Percentiles rank a stretch among this genome's conserved stretches.
Conservation (phyloP, 1,140 invertebrate species). For the Drosophila kikkawai region DNA sequence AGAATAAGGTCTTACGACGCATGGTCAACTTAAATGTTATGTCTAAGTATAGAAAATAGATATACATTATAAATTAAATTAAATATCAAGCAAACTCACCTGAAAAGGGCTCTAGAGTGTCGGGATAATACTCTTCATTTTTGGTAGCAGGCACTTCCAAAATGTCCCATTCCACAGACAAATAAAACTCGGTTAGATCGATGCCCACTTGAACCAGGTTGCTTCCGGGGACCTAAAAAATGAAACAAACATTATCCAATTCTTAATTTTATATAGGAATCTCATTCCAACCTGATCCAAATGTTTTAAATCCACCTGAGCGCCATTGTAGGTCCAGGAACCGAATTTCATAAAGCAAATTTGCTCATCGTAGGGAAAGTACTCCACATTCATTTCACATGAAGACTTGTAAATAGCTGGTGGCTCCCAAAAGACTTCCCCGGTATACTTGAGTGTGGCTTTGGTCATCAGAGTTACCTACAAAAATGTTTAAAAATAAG, state of each 20-base stretch:
- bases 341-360: conserved; percentile 98
- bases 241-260: neutral
- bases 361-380: conserved; percentile 97
- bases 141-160: conserved; percentile 93
- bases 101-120: conserved; percentile 92
- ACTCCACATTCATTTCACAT: conserved; percentile 98
- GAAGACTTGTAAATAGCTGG: conserved; percentile 99
- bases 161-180: conserved; percentile 98
- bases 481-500: neutral
- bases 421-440: conserved; percentile 98
- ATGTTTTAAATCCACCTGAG: conserved; percentile 95
- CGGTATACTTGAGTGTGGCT: conserved; percentile 94
- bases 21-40: conserved; percentile 98
- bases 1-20: conserved; percentile 95
- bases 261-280: neutral
- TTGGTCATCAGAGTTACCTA: conserved; percentile 98
- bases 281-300: conserved; percentile 88
- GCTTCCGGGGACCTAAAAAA: conserved; percentile 87
- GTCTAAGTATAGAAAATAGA: conserved; percentile 87
- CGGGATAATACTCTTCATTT: conserved; percentile 97
- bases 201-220: conserved; percentile 93
- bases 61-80: neutral
- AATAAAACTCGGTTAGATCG: conserved; percentile 95
- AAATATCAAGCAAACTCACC: conserved; percentile 85
- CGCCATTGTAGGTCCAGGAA: conserved; percentile 97